Evolutionary conservation across 2,797 vertebrate genomes (phyloP), one percentile per base, ranked within the genome.

Genomic region (Austrolebias charrua): DNA sequence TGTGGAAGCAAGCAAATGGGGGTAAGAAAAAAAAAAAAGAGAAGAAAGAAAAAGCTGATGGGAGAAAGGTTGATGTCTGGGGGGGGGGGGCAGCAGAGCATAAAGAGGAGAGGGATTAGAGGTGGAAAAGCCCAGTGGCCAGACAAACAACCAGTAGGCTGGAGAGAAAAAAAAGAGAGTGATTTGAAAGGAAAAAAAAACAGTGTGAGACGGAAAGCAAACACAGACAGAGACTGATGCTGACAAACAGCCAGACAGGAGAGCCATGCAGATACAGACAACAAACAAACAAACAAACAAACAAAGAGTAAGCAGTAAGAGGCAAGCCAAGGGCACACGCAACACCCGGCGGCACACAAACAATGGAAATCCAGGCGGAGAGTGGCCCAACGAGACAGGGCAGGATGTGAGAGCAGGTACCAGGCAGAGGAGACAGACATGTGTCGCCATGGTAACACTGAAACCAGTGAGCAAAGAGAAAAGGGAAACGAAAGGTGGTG

Each of bases 401-500:
- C 60, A 19, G 52, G 71, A 35, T 55, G 64, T 29, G 70, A 85
- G 38, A 63, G 75, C 89, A 92, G 89, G 89, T 91, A 89, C 76
- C 85, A 75, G 78, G 75, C 66, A 74, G 75, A 81, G 63, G 74
- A 89, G 86, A 85, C 73, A 66, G 73, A 87, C 62, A 71, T 81
- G 82, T 88, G 87, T 93, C 80, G 57, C 91, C 90, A 92, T 93
- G 89, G 92, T 89, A 92, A 93, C 91, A 90, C 84, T 68, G 88
- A 91, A 90, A 91, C 76, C 82, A 89, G 85, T 38, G 78, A 79
- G 78, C 72, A 71, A 74, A 86, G 71, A 71, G 74, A 79, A 64
- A 68, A 65, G 51, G 55, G 73, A 84, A 71, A 61, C 54, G 74
- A 80, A 69, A 75, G 73, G 47, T 67, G 76, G 46, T 66, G 60